Percentiles rank a stretch among this genome's conserved stretches.
phyloP scores from a whole-genome alignment of 2,113 vertebrate species.

The Peromyscus californicus region DNA sequence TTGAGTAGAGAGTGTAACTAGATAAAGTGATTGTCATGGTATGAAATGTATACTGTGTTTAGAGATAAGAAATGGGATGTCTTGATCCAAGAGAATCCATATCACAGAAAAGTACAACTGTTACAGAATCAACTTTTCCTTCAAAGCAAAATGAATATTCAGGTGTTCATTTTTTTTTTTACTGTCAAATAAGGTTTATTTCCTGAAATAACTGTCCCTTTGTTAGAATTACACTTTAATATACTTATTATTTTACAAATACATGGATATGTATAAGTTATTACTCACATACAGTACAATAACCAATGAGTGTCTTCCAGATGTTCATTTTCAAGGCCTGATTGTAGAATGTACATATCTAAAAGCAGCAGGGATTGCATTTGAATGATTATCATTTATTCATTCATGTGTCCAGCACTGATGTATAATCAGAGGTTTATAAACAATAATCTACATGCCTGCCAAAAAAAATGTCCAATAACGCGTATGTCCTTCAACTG shows the following conservation, averaged over 20 bases:
- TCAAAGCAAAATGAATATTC: not conserved
- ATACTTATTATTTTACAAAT: not conserved
- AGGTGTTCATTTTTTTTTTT: not conserved
- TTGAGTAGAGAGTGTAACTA: not conserved
- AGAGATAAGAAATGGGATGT: not conserved
- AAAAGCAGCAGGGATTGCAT: not conserved
- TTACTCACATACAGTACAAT: not conserved
- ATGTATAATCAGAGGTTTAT: not conserved
- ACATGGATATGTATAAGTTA: not conserved
- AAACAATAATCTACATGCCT: not conserved
- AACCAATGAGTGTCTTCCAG: not conserved
- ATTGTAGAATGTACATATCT: not conserved
- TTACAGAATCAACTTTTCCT: not conserved
- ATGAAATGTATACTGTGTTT: slow-evolving; percentile 48
- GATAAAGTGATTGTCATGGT: not conserved
- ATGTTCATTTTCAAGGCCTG: not conserved
- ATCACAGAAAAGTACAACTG: not conserved
- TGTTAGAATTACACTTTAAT: not conserved
- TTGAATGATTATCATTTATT: not conserved
- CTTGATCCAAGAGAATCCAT: not conserved
- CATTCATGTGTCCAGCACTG: not conserved
- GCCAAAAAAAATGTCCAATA: not conserved
- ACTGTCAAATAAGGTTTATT: not conserved
- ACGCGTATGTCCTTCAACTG: not conserved
- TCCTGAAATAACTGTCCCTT: not conserved